Base-by-base conservation (phyloP, 2,888 invertebrate genomes). In the Stictocephala bisonia region DNA sequence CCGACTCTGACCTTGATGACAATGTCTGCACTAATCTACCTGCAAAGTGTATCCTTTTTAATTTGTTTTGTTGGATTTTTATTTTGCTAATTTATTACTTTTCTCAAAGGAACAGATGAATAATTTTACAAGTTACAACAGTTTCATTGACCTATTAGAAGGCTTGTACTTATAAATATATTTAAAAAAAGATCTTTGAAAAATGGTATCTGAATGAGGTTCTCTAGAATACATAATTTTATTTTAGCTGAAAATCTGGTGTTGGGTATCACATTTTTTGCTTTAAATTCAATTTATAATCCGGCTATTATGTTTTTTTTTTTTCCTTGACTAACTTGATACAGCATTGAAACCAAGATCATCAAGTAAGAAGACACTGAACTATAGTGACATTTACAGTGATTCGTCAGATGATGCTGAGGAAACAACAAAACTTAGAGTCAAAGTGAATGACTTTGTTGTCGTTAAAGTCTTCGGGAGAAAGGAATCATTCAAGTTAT, bases 11-110 rank as follows among this genome's bases (percentile, higher is more conserved):
- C 27, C 27, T 26, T 58, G 27, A 58, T 58, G 27, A 58, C 31
- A 15, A 26, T 58, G 3, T 58, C 27, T 3, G 31, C 27, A 24
- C 26, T 58, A 27, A 58, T 58, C 58, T 26, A 58, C 2, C 58
- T 58, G 58, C 58, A n/a, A 58, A 58, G 58, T 58, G 58, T 58
- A 58, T 58, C 58, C 58, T 58, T 58, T 53, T 26, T 58, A 58
- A 26, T n/a, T n/a, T 58, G 27, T 58, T 58, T 58, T 58, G 58
- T 58, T 58, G n/a, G n/a, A 9, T 9, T 9, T 50, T 50, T 50
- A n/a, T n/a, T 15, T 50, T 50, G n/a, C 50, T 15, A 50, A n/a
- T 35, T 9, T 9, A 11, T 35, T 9, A 35, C 35, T n/a, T n/a
- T n/a, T n/a, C n/a, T n/a, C n/a, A n/a, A n/a, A n/a, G n/a, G n/a